Evolutionary conservation across 2,888 invertebrate species (phyloP), one percentile per base, ranked within the genome.

Genomic region (Aporophyla lueneburgensis): DNA sequence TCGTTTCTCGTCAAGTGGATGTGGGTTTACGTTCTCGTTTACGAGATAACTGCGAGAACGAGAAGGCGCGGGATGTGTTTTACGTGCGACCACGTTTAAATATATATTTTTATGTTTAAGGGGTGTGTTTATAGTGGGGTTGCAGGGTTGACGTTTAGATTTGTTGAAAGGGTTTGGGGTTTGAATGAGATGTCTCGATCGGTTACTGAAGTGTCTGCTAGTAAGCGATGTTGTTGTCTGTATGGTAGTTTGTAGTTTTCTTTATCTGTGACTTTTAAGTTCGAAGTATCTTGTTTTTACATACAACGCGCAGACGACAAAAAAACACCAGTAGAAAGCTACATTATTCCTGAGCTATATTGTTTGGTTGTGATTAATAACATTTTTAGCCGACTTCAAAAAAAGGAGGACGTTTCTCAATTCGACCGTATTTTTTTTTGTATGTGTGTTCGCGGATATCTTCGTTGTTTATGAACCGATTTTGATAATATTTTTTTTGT

Each of bases 1-100:
- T 80, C 66, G 84, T 80, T 74, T 70, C 33, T 67, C 71, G 63
- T 80, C 73, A 85, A 83, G 70, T 82, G 63, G 70, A 69, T 78
- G 74, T 24, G 68, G 71, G 72, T 82, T 84, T 85, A 85, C 67
- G 69, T 77, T 73, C 75, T 24, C 74, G 74, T 80, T 83, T 83
- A 72, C 70, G 80, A 72, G 78, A 81, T 85, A 74, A 78, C 71
- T 78, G 78, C 63, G 77, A 63, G 69, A 83, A 73, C 68, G 65
- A 62, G 61, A 73, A 75, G 78, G 58, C 27, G 49, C 73, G 65
- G 67, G 40, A 59, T 74, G 66, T 81, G 70, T 81, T 86, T 84
- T 85, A 84, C 76, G 76, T 72, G 83, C 73, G 71, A 70, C 66
- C 76, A 71, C 54, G 75, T 68, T 83, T 74, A 78, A 66, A 78